These are phyloP conservation scores for Argyresthia goedartella DNA, from an alignment of 2,888 invertebrate genomes.

Conservation along the genomic window DNA sequence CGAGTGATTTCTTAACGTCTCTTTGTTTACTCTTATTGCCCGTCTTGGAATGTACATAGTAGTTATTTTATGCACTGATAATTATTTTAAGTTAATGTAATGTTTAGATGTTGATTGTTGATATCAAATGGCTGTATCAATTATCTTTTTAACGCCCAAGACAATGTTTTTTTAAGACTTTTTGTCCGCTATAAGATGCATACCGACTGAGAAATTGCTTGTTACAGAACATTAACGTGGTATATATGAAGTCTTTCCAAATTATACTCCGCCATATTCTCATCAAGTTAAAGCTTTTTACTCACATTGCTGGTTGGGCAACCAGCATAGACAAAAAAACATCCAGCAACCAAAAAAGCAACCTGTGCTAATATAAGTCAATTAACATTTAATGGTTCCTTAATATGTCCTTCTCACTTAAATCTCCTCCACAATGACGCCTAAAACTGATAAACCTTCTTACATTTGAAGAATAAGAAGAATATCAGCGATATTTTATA, in stretches of 20 bases:
- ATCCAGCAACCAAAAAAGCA: no score
- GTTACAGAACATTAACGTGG: neutral
- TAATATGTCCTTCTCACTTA: no score
- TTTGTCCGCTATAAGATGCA: slow-evolving; percentile 30
- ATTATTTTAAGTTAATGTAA: slow-evolving; percentile 50
- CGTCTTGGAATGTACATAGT: slow-evolving; percentile 55
- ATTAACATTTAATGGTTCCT: neutral
- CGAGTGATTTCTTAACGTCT: slow-evolving; percentile 27
- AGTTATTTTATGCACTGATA: slow-evolving; percentile 62
- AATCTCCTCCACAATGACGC: no score
- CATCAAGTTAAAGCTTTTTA: neutral
- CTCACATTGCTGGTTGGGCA: no score
- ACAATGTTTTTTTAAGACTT: slow-evolving; percentile 15
- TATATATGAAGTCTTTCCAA: neutral
- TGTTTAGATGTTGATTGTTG: slow-evolving; percentile 39
- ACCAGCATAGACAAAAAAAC: no score
- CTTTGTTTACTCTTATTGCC: slow-evolving; percentile 34
- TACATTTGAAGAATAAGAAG: no score
- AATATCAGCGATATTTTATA: no score
- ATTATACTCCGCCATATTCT: neutral
- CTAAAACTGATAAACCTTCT: no score
- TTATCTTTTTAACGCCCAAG: slow-evolving; percentile 35
- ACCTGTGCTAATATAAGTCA: neutral
- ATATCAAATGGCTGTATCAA: slow-evolving; percentile 55
- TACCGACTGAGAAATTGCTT: neutral